Base-by-base conservation (phyloP, 2,113 vertebrate species). In the Tragelaphus buxtoni region DNA sequence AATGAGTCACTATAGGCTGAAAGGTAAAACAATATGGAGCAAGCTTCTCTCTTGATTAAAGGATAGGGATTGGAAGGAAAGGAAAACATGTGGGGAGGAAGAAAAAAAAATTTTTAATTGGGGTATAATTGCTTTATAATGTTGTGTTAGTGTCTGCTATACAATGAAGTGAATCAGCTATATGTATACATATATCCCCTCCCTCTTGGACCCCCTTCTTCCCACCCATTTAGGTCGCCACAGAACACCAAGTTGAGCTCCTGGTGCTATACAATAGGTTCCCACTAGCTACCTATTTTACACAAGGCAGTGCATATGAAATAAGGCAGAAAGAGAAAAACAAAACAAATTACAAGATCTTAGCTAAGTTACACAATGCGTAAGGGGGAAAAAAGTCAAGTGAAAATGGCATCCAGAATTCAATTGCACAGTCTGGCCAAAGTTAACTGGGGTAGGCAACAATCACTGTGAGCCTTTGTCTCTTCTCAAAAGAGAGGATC, bases 21-120 rank as follows among this genome's bases (percentile, higher is more conserved):
- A 63, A 61, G 4, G 16, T 28, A 86, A 72, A 81, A 53, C 5
- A 76, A 77, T 18, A 55, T 16, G 6, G 18, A 69, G 8, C 3
- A 91, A 79, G 12, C 3, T 39, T 58, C 20, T 85, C 7, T 76
- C 32, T 47, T 81, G 30, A 88, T 77, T 4, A 81, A 69, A 93
- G 4, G 1, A 49, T 28, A 77, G 20, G 17, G 13, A 55, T 39
- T 26, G 3, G 39, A 22, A 35, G 32, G 4, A 89, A 2, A 87
- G 20, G 5, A 61, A 89, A 88, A 74, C 11, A 39, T 12, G 20
- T 74, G 22, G 22, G 22, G 20, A 74, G 69, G 35, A 26, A 74
- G 35, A 74, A 74, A 42, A 72, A 42, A 5, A 7, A 0, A 0
- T 1, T 12, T 12, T 42, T 24, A 42, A 14, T 42, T 74, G 69